A percentile compares a stretch with the other conserved stretches of the same genome.
Evolutionary conservation across 2,797 vertebrate genomes (phyloP).

Genomic region (Scolopax bukidnonensis): DNA sequence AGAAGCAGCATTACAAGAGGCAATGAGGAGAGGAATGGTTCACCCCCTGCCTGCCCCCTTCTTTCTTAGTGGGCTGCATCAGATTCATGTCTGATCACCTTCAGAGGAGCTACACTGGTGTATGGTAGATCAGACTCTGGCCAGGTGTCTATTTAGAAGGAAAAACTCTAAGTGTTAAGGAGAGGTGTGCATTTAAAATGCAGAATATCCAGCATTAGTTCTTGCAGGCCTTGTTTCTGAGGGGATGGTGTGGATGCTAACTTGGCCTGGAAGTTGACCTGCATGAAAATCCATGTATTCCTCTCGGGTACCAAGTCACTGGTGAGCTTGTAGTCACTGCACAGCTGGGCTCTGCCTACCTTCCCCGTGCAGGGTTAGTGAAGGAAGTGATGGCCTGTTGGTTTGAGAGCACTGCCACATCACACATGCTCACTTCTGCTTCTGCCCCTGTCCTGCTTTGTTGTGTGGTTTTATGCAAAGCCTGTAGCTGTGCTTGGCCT

Average conservation of each 20-base stretch:
- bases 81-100: neutral
- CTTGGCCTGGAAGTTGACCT: neutral
- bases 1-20: neutral
- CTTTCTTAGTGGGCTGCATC: neutral
- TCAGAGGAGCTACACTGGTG: neutral
- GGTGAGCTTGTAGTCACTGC: neutral
- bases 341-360: neutral
- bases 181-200: neutral
- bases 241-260: neutral
- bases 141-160: neutral
- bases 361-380: rapidly evolving
- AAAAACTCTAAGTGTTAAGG: neutral
- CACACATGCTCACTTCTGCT: neutral
- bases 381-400: neutral
- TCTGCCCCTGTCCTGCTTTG: neutral
- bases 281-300: rapidly evolving
- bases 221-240: neutral
- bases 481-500: neutral
- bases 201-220: neutral
- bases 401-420: neutral
- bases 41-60: rapidly evolving
- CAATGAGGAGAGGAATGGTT: neutral
- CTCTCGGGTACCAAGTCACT: neutral
- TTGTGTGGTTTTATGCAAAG: neutral
- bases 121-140: neutral